Evolutionary conservation across 1,140 invertebrate genomes (phyloP), one percentile per base, ranked within the genome.

Genomic region (Aphaenogaster floridana): DNA sequence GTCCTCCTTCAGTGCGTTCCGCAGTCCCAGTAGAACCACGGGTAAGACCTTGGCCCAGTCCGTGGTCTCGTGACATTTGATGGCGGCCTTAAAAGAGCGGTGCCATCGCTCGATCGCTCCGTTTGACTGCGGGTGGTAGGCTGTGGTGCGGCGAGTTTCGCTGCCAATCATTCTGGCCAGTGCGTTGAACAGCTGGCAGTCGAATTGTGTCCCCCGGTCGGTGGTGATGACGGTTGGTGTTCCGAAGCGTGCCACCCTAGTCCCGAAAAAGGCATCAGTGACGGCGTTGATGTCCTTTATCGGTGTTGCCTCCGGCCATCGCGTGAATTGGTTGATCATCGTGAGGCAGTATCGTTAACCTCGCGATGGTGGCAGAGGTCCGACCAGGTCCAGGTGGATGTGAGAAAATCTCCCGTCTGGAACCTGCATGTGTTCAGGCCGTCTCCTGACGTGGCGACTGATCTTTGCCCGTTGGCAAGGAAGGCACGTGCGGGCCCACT

Each of bases 141-240:
- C n/a, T n/a, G n/a, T n/a, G n/a, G n/a, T n/a, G n/a, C n/a, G n/a
- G n/a, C n/a, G n/a, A n/a, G n/a, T n/a, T n/a, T n/a, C n/a, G n/a
- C n/a, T n/a, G n/a, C n/a, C 50, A 2, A 34, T 34, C 6, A 59
- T 6, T 21, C 7, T 59, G 1, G 54, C 21, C 7, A 59, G 8
- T 7, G 36, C 63, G 2, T 39, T 54, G 9, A 86, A 78, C 0
- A 86, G 5, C 6, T 50, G 17, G 0, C 54, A 59, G 1, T 87
- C 68, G 15, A 83, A 88, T 17, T 88, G 80, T 4, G 34, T 42
- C 0, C 86, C 48, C 7, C 52, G 72, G 3, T 88, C 74, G 0
- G 80, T 84, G 0, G 80, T 88, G 0, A 87, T 36, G 0, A 42
- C 50, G 2, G 52, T 1, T 5, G 80, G 72, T 0, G 66, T 11